phyloP scores from a whole-genome alignment of 2,797 vertebrate species.

The Oceanodroma leucorhoa region DNA sequence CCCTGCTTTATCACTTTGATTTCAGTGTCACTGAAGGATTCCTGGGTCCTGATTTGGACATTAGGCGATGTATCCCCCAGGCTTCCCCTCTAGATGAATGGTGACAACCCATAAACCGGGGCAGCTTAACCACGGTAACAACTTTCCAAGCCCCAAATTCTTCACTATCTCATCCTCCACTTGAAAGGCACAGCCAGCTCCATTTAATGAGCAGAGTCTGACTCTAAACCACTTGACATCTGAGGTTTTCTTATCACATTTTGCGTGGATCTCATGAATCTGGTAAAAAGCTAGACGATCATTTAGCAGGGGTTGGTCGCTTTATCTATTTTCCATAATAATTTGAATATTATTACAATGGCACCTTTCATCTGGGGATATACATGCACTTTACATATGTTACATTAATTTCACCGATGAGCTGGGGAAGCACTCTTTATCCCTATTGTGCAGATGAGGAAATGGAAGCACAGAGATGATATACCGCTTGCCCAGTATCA shows the following conservation, averaged over 20 bases:
- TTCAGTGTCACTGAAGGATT: background rate
- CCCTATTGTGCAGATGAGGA: conserved; percentile 62
- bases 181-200: conserved; percentile 56
- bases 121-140: background rate
- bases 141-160: conserved; percentile 46
- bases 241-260: conserved; percentile 64
- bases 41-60: background rate
- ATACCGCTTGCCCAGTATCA: conserved; percentile 40
- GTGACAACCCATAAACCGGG: background rate
- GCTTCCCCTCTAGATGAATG: background rate
- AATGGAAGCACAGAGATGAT: conserved; percentile 61
- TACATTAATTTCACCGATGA: conserved; percentile 65
- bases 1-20: background rate
- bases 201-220: conserved; percentile 35
- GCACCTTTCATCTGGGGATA: conserved; percentile 69
- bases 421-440: conserved; percentile 66
- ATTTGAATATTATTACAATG: conserved; percentile 71
- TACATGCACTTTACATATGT: conserved; percentile 70
- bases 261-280: conserved; percentile 61
- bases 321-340: conserved; percentile 69
- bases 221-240: conserved; percentile 66
- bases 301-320: conserved; percentile 56
- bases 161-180: conserved; percentile 39
- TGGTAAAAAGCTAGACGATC: conserved; percentile 59
- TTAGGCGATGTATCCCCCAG: background rate